Percentiles rank a stretch among this genome's conserved stretches.
Evolutionary conservation across 2,113 vertebrate species (phyloP).

Genomic region (Ptilorrhoa leucosticta): DNA sequence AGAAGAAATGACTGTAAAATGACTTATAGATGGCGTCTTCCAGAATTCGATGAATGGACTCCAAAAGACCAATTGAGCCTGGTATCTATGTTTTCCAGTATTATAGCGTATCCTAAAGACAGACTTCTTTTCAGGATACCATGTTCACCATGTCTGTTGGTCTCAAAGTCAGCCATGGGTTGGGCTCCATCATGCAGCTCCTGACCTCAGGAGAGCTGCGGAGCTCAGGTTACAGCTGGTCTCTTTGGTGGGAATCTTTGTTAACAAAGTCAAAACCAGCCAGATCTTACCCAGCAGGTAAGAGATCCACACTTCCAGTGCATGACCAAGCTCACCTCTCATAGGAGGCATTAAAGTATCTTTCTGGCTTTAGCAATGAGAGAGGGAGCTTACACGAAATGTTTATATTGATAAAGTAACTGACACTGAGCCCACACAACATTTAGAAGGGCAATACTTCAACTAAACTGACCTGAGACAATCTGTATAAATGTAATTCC

Average conservation of each 20-base stretch:
- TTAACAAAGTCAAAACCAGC: background rate
- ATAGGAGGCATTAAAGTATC: background rate
- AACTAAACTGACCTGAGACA: background rate
- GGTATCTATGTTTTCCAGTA: background rate
- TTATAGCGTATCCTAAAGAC: background rate
- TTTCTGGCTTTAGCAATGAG: background rate
- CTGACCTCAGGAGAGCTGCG: background rate
- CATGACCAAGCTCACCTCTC: background rate
- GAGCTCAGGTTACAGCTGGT: background rate
- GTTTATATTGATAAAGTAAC: background rate
- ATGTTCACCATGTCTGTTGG: background rate
- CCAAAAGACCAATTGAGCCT: background rate
- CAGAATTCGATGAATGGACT: background rate
- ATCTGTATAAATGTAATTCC: background rate
- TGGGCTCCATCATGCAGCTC: background rate
- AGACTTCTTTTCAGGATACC: background rate
- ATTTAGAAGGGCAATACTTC: background rate
- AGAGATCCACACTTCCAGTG: background rate
- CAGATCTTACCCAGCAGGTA: background rate
- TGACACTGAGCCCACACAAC: background rate
- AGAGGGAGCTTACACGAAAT: background rate
- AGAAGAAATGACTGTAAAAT: background rate
- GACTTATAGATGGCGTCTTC: background rate
- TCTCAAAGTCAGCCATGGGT: background rate
- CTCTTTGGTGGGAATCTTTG: background rate